Conservation (phyloP, 2,888 invertebrate species). For the Hyalella azteca region DNA sequence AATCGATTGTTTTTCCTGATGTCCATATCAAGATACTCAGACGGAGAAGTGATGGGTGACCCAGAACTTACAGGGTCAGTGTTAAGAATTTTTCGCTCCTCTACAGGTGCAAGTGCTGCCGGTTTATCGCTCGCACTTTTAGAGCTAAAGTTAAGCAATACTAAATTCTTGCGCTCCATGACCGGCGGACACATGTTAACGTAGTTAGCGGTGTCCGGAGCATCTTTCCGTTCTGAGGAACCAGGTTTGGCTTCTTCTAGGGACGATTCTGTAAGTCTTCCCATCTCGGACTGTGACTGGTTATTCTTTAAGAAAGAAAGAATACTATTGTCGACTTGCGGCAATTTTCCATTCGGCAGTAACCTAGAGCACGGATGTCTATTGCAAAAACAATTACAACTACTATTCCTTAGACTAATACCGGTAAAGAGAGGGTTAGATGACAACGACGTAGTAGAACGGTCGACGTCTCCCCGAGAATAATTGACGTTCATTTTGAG, state of each 20-base stretch:
- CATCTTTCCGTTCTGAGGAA: not conserved
- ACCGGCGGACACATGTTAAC: constrained; percentile 11
- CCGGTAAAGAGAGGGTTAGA: not conserved
- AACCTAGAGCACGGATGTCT: constrained; percentile 5
- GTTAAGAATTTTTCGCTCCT: constrained; percentile 31
- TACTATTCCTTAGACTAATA: constrained; percentile 11
- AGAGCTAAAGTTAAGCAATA: not conserved
- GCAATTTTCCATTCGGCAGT: constrained; percentile 14
- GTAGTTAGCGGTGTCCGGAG: not conserved
- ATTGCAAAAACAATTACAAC: constrained; percentile 24
- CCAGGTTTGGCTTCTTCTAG: not conserved
- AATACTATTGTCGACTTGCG: constrained; percentile 11
- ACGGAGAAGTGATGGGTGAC: not conserved
- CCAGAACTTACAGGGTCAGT: not conserved
- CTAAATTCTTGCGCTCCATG: not conserved
- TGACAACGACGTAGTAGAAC: not conserved
- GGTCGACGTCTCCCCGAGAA: not conserved
- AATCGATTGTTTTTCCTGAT: not conserved
- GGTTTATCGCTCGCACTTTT: not conserved
- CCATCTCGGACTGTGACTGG: constrained; percentile 9
- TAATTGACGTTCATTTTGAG: constrained; percentile 4
- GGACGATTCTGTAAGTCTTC: constrained; percentile 12
- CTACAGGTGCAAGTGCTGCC: not conserved
- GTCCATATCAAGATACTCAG: constrained; percentile 25
- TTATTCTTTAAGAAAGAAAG: not conserved